Conservation (phyloP, 2,113 vertebrate species). For the Seriola dumerili region DNA sequence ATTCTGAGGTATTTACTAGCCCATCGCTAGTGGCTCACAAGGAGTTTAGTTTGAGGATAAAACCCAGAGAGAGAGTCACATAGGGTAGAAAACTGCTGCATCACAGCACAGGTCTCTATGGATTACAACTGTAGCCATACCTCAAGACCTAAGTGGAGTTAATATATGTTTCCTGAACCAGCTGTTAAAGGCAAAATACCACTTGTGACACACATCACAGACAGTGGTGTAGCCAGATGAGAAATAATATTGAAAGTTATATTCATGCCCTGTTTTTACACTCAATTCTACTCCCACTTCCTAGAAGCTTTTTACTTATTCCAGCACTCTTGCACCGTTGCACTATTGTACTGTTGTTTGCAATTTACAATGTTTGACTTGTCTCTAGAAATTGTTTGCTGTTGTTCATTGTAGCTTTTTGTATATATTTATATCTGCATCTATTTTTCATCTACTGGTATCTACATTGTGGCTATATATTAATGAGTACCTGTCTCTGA, state of each 20-base stretch:
- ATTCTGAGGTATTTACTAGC: neutral
- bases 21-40: neutral
- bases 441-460: too few relatives aligned
- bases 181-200: neutral
- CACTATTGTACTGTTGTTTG: neutral
- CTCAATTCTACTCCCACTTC: too few relatives aligned
- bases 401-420: too few relatives aligned
- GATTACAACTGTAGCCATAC: neutral
- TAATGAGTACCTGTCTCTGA: too few relatives aligned
- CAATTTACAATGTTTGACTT: neutral
- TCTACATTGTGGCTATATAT: too few relatives aligned
- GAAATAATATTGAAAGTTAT: too few relatives aligned
- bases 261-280: too few relatives aligned
- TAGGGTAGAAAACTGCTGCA: neutral
- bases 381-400: too few relatives aligned
- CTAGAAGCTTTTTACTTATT: too few relatives aligned
- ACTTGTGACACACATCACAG: neutral
- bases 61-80: neutral
- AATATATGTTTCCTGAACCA: neutral
- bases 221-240: too few relatives aligned
- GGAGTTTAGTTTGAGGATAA: neutral
- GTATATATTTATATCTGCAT: too few relatives aligned
- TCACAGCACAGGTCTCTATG: neutral
- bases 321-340: neutral
- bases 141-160: neutral